Conservation (phyloP, 1,140 invertebrate genomes). For the Caerostris extrusa region DNA sequence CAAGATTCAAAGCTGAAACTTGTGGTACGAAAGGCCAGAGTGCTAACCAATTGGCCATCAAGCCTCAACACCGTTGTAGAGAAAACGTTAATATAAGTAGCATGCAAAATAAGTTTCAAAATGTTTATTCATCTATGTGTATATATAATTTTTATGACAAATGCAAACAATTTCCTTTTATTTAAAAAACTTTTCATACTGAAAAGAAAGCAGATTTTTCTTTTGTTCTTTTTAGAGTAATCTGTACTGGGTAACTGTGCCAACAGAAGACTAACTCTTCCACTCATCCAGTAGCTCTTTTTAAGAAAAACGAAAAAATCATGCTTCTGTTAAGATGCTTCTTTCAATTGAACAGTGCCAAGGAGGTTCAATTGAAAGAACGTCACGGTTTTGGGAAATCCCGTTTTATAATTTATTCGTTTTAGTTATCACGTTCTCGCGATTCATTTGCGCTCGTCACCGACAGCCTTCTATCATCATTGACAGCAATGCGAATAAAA, state of each 20-base stretch:
- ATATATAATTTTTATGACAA: no score
- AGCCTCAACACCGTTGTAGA: no score
- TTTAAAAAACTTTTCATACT: no score
- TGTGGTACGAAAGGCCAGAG: no score
- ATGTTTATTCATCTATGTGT: no score
- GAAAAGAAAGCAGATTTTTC: background rate
- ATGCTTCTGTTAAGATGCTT: background rate
- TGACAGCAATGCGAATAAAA: slow-evolving; percentile 56
- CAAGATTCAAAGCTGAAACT: no score
- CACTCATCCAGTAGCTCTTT: background rate
- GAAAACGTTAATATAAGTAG: no score
- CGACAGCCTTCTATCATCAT: slow-evolving; percentile 45
- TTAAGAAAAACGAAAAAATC: background rate
- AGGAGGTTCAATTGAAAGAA: background rate
- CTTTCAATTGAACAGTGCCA: background rate
- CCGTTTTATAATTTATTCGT: slow-evolving; percentile 1
- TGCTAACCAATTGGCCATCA: no score
- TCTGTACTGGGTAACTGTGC: background rate
- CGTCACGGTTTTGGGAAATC: slow-evolving; percentile 46
- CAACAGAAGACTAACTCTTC: background rate
- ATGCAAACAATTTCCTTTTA: no score
- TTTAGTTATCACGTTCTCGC: slow-evolving; percentile 8
- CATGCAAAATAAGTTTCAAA: no score
- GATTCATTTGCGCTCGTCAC: slow-evolving; percentile 36
- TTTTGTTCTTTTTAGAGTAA: background rate